Base-by-base conservation (phyloP, 2,113 vertebrate genomes). In the Orientallactaga bullata region DNA sequence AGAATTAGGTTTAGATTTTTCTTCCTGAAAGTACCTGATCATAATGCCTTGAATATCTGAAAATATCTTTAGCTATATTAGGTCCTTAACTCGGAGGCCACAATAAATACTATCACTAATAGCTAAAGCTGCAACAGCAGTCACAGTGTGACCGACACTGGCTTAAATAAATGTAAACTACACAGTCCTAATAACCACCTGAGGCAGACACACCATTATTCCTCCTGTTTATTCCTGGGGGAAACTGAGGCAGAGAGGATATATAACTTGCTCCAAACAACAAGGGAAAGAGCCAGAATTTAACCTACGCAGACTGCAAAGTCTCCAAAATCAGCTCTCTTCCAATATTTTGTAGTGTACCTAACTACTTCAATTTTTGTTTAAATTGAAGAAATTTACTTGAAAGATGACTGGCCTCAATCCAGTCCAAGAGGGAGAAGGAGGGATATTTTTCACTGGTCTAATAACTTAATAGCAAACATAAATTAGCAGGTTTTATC, bases 11-110 rank as follows among this genome's bases (percentile, higher is more conserved):
- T 58, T 93, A 60, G 7, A 21, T 8, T 82, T 92, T 74, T 94
- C 84, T 78, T 95, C 78, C 51, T 92, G 39, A 5, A 90, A 90
- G 88, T 89, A 20, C 90, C 55, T 92, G 32, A 82, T 78, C 30
- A 73, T 32, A 71, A 58, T 85, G 84, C 61, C 68, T 71, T 88
- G 13, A 63, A 89, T 73, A 61, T 7, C 18, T 89, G 89, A 88
- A 92, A 90, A 79, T 37, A n/a, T 39, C 65, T 85, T 61, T 93
- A 80, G n/a, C 69, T 88, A 28, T 8, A 90, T 85, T 63, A 82
- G 15, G 60, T 82, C 26, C 71, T 85, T 77, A 78, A 74, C 65
- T 66, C 65, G 9, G 92, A 90, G 93, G 60, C 15, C 32, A 65
- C 20, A 95, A 68, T 79, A n/a, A 90, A 76, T n/a, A 82, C 42